These are phyloP conservation scores for Microcebus tavaratra DNA, from an alignment of 2,113 vertebrate species.

Conservation along the genomic window DNA sequence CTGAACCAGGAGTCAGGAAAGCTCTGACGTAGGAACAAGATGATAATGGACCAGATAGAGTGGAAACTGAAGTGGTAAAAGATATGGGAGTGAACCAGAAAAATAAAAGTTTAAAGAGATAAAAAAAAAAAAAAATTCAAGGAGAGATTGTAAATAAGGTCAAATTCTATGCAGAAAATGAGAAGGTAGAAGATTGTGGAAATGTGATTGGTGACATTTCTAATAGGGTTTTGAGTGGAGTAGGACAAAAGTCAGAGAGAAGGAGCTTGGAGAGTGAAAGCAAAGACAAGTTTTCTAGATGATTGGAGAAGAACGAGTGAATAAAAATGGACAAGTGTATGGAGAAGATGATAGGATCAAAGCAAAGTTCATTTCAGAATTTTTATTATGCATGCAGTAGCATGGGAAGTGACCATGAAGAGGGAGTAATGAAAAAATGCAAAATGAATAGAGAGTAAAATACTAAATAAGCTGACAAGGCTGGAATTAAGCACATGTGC, in stretches of 20 bases:
- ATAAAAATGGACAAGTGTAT: not conserved
- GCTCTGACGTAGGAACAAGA: not conserved
- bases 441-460: not conserved
- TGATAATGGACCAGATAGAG: not conserved
- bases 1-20: not conserved
- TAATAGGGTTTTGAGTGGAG: not conserved
- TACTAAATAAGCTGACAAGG: not conserved
- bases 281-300: not conserved
- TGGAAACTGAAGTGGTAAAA: not conserved
- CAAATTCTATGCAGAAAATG: not conserved
- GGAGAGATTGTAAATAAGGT: not conserved
- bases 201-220: not conserved
- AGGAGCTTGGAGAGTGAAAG: not conserved
- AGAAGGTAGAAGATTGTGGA: not conserved
- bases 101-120: not conserved
- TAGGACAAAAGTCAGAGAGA: not conserved
- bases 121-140: not conserved
- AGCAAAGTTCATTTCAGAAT: not conserved
- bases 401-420: not conserved
- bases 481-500: not conserved
- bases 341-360: not conserved
- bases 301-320: not conserved
- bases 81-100: not conserved
- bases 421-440: not conserved
- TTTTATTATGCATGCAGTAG: not conserved